Evolutionary conservation across 2,888 invertebrate genomes (phyloP).

Genomic region (Mythimna pallens): DNA sequence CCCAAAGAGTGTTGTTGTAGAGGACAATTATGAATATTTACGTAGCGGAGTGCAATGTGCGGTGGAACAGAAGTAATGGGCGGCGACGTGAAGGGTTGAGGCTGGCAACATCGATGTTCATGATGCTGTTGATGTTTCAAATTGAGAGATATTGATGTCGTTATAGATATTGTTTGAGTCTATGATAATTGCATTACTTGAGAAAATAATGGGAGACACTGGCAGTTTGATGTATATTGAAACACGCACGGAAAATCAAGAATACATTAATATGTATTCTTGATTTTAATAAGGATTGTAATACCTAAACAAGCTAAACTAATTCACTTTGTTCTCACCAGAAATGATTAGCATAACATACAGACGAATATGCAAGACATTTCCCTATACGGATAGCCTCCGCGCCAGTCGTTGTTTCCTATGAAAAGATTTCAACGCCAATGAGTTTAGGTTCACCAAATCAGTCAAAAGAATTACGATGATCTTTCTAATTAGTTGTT

Average conservation of each 20-base stretch:
- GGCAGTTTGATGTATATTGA: not conserved
- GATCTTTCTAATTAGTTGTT: not conserved
- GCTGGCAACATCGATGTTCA: constrained; percentile 63
- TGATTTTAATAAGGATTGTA: too few relatives aligned
- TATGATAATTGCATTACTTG: constrained; percentile 49
- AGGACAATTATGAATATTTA: constrained; percentile 84
- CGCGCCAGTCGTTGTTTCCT: not conserved
- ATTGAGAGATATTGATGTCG: constrained; percentile 58
- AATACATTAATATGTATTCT: not conserved
- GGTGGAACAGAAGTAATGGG: constrained; percentile 80
- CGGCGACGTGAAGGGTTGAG: constrained; percentile 78
- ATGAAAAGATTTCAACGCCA: constrained; percentile 47
- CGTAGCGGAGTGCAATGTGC: constrained; percentile 77
- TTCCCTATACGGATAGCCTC: not conserved
- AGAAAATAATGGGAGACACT: not conserved
- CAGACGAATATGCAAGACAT: not conserved
- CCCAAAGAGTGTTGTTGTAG: constrained; percentile 71
- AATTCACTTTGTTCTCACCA: not conserved
- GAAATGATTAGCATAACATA: not conserved
- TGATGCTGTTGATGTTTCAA: constrained; percentile 60
- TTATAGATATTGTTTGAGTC: constrained; percentile 51
- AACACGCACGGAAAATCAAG: not conserved
- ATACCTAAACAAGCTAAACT: too few relatives aligned
- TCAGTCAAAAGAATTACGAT: too few relatives aligned
- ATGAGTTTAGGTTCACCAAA: not conserved